Evolutionary conservation across 2,113 vertebrate species (phyloP), one percentile per base, ranked within the genome.

Genomic region (Vidua macroura): DNA sequence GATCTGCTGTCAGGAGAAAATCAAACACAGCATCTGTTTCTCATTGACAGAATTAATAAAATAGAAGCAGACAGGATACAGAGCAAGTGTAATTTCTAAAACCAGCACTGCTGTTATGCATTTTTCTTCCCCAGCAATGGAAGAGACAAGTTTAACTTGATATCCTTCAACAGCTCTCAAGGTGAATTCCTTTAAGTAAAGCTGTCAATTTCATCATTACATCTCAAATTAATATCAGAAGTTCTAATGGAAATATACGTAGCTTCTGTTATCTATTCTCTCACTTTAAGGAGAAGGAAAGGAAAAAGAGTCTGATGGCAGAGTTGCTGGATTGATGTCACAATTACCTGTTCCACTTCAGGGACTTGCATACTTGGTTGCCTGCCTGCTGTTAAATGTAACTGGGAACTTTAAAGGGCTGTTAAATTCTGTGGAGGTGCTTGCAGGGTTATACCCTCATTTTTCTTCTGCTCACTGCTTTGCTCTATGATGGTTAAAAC

Each of bases 41-140:
- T 96, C 51, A 67, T 52, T 92, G 88, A 28, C 53, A 86, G 66
- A 93, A 76, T 94, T 94, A 95, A 84, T 93, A 37, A 93, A 90
- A 73, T 27, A 60, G 68, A 55, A 79, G 41, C 70, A 93, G 79
- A 20, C 66, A 88, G 86, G 83, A 75, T 86, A 83, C 76, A 93
- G 83, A 86, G 13, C 69, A 56, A 87, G 73, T 56, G 13, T 60
- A 27, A 53, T 90, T 96, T 86, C 43, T 44, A 44, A 44, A 44
- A 44, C 17, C 79, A 80, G 25, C 53, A 62, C 33, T 89, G 62
- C 56, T 90, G 67, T 63, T 68, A 35, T 6, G 30, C 46, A 64
- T 91, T 22, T 7, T 83, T 90, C 51, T 63, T 95, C 84, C 31
- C 33, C 28, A 85, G 75, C 35, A 92, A 6, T 30, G 48, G 35